Conservation (phyloP, 2,797 vertebrate genomes). For the Gorsachius magnificus region DNA sequence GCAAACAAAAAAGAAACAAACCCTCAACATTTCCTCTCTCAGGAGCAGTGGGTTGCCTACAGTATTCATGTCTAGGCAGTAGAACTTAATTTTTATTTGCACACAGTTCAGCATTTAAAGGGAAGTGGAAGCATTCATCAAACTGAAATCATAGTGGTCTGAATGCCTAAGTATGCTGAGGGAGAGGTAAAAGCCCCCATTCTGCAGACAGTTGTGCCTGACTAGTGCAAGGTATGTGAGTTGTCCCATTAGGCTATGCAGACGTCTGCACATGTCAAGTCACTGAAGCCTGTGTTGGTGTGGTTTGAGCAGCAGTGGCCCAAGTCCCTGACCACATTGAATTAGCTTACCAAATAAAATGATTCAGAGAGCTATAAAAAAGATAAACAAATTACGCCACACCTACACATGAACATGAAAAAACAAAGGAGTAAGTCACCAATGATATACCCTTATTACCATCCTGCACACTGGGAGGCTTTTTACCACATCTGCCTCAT, state of each 20-base stretch:
- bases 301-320: background rate
- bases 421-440: background rate
- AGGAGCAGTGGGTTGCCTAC: background rate
- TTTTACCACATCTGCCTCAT: background rate
- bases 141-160: background rate
- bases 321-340: background rate
- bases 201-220: background rate
- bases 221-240: background rate
- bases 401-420: background rate
- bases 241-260: background rate
- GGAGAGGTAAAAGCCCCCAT: background rate
- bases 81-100: conserved; percentile 28
- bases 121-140: background rate
- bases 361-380: background rate
- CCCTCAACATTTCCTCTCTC: background rate
- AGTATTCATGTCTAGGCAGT: background rate
- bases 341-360: background rate
- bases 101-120: background rate
- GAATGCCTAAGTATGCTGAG: background rate
- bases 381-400: background rate
- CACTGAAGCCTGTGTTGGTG: background rate
- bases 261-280: background rate
- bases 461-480: background rate
- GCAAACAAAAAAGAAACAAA: background rate
- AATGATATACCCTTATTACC: background rate